Evolutionary conservation across 2,797 vertebrate genomes (phyloP).

Genomic region (Gymnothorax reevesii): DNA sequence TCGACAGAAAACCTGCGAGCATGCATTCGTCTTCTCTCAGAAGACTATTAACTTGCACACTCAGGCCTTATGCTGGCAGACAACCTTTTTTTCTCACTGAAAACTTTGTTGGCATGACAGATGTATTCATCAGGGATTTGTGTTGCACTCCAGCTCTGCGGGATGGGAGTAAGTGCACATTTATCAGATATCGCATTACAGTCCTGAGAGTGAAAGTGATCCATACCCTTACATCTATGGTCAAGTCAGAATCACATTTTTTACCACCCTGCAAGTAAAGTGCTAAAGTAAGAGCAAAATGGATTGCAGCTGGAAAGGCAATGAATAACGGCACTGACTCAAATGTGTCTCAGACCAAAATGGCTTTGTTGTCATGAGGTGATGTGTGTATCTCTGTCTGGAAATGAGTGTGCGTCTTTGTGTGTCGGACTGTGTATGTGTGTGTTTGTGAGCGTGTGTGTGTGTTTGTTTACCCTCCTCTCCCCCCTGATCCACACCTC

Average conservation of each 20-base stretch:
- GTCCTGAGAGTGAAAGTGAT: background rate
- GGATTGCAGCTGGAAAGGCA: background rate
- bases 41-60: background rate
- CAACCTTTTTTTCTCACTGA: background rate
- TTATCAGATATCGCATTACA: background rate
- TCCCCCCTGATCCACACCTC: background rate
- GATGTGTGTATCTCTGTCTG: too few species aligned
- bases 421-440: too few species aligned
- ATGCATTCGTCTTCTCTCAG: background rate
- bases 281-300: background rate
- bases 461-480: background rate
- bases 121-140: background rate
- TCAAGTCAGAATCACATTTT: background rate
- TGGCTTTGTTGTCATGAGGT: background rate
- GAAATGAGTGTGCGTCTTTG: too few species aligned
- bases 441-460: background rate
- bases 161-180: background rate
- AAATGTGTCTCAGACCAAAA: background rate
- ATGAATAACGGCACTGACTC: background rate
- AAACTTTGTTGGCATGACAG: constrained; percentile 14
- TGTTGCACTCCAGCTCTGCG: background rate
- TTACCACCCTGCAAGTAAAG: background rate
- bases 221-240: background rate
- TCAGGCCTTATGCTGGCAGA: background rate
- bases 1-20: background rate